Evolutionary conservation across 2,797 vertebrate species (phyloP).

Genomic region (Hippoglossus hippoglossus): DNA sequence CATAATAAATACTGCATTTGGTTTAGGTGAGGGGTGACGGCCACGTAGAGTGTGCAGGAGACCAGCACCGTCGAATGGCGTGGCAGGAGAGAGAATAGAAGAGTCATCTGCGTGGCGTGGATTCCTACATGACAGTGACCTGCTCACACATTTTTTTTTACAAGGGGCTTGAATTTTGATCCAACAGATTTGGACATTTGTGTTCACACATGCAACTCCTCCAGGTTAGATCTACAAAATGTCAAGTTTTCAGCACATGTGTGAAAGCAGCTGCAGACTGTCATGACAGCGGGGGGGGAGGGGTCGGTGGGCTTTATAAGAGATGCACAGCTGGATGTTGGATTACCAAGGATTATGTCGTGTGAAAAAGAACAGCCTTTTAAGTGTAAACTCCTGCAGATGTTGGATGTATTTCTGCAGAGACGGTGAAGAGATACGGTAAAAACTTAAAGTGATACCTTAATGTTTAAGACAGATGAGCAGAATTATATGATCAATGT

Average conservation of each 20-base stretch:
- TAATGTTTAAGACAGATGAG: constrained; percentile 47
- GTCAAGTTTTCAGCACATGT: background rate
- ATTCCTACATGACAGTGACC: too few relatives aligned
- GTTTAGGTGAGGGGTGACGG: too few relatives aligned
- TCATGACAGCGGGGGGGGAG: constrained; percentile 59
- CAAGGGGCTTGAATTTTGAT: background rate
- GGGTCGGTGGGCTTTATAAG: constrained; percentile 60
- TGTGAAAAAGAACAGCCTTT: constrained; percentile 53
- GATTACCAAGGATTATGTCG: constrained; percentile 54
- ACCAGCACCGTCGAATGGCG: too few relatives aligned
- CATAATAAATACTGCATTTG: too few relatives aligned
- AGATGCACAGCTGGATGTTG: constrained; percentile 64
- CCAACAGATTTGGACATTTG: too few relatives aligned
- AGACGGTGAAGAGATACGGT: constrained; percentile 48
- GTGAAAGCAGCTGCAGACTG: constrained; percentile 37
- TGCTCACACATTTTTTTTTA: background rate
- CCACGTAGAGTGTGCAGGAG: too few relatives aligned
- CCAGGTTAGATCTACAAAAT: background rate
- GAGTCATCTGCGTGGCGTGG: too few relatives aligned
- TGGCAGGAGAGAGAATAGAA: too few relatives aligned
- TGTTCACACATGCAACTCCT: background rate
- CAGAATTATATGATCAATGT: constrained; percentile 60
- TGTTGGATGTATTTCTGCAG: constrained; percentile 57
- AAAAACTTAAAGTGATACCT: constrained; percentile 37
- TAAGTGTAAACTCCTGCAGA: constrained; percentile 56